phyloP scores from a whole-genome alignment of 2,113 vertebrate genomes.

The Neotragus pygmaeus region DNA sequence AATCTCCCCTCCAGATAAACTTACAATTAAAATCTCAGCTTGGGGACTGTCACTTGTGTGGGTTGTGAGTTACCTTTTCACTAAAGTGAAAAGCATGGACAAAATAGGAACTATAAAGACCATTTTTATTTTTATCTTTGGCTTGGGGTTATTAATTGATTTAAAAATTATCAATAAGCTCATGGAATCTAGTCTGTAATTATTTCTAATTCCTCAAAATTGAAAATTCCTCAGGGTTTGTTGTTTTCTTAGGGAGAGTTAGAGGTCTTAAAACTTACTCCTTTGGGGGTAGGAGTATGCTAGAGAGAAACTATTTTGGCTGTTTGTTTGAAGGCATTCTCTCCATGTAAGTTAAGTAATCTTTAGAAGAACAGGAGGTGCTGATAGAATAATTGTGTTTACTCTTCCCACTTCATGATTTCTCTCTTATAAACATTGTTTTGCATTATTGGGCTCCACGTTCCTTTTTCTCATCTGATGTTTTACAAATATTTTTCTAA shows the following conservation, averaged over 20 bases:
- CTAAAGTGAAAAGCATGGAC: background rate
- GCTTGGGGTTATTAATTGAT: background rate
- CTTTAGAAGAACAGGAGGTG: conserved; percentile 81
- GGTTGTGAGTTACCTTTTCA: background rate
- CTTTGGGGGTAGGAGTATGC: background rate
- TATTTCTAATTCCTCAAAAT: conserved; percentile 8
- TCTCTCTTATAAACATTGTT: conserved; percentile 81
- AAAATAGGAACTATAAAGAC: background rate
- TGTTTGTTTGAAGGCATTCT: conserved; percentile 39
- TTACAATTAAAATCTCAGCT: background rate
- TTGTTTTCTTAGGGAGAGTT: background rate
- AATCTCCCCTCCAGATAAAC: background rate
- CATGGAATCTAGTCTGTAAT: background rate
- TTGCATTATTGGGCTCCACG: conserved; percentile 80
- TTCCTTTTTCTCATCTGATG: conserved; percentile 83
- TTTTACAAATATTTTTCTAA: conserved; percentile 89
- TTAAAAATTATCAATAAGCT: conserved; percentile 22
- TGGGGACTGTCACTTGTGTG: background rate
- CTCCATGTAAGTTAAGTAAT: conserved; percentile 73
- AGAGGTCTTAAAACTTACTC: background rate
- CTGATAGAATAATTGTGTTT: conserved; percentile 83
- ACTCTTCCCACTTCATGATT: conserved; percentile 81
- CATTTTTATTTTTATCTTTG: background rate
- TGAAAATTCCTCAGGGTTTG: background rate
- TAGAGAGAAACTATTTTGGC: conserved; percentile 40